Evolutionary conservation across 2,797 vertebrate species (phyloP), one percentile per base, ranked within the genome.

Genomic region (Labeo calbasu): DNA sequence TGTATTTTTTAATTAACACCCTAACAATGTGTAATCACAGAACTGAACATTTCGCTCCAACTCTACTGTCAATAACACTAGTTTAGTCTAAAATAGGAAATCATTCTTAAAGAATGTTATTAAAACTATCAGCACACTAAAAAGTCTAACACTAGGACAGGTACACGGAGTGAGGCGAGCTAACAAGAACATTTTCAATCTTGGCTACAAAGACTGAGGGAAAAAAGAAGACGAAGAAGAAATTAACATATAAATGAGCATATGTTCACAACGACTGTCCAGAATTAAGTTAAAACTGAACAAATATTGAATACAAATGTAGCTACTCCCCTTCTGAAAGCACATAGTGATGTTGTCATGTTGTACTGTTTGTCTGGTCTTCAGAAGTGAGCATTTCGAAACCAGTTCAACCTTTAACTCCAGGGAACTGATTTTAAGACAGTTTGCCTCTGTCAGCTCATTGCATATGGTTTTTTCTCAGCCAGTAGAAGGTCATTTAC

Each of bases 331-430:
- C 12, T 19, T 25, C 4, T 53, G 17, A 59, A 14, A 53, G 23
- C 40, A 71, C 36, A 36, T 51, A 19, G 19, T 21, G 2, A 7
- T 36, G 14, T 66, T 10, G 13, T 76, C 19, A 50, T 66, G 48
- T 32, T 65, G 14, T 28, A 32, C 57, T 21, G 2, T 81, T 43
- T 59, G 53, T 43, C 51, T 59, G 11, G 50, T 81, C 36, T 23
- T 59, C 51, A 59, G 15, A 71, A 32, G 9, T 48, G 59, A 51
- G 69, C 57, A 77, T 83, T 78, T 84, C 1, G 21, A 63, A 71
- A 78, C 28, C 11, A 65, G 23, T 48, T 84, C 55, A 57, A 73
- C 72, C n/a, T 84, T 85, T 40, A 66, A 61, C 65, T 87, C 72
- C 72, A 28, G 48, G 79, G 55, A 77, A 36, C 48, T 57, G 10